phyloP scores from a whole-genome alignment of 2,888 invertebrate genomes.

The Epirrhoe alternata region DNA sequence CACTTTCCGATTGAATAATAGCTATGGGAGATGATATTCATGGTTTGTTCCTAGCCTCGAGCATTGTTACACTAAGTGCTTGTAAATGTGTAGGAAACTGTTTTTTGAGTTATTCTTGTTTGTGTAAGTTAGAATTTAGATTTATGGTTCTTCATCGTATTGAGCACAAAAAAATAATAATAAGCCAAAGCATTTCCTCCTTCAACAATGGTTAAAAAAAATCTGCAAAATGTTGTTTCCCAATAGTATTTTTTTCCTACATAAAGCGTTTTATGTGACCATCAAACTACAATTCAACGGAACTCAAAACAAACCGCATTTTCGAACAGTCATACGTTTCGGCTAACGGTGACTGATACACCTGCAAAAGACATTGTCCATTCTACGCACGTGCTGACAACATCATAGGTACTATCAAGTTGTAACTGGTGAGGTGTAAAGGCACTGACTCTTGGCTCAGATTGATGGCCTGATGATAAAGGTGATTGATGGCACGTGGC shows the following conservation, averaged over 20 bases:
- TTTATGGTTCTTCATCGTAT: too few species aligned
- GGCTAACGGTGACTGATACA: slow-evolving; percentile 28
- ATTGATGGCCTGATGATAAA: slow-evolving; percentile 26
- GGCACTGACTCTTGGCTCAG: slow-evolving; percentile 26
- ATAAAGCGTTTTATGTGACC: not conserved
- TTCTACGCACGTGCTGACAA: slow-evolving; percentile 25
- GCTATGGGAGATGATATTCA: slow-evolving; percentile 36
- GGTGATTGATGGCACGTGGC: slow-evolving; percentile 29
- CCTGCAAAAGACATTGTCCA: slow-evolving; percentile 24
- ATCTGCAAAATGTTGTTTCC: too few species aligned
- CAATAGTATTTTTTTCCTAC: not conserved
- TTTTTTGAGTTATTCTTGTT: not conserved
- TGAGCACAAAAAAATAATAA: too few species aligned
- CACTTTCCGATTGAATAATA: slow-evolving; percentile 49
- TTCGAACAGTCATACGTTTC: slow-evolving; percentile 13
- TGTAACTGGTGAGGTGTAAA: slow-evolving; percentile 12
- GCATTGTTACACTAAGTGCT: slow-evolving; percentile 28
- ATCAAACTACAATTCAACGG: not conserved
- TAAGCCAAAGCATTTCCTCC: too few species aligned
- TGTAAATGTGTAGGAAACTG: slow-evolving; percentile 12
- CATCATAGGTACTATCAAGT: slow-evolving; percentile 16
- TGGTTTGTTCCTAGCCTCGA: slow-evolving; percentile 21
- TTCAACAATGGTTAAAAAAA: too few species aligned
- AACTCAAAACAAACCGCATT: slow-evolving; percentile 3
- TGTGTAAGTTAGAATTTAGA: not conserved